These are phyloP conservation scores for Aphelocoma californica DNA, from an alignment of 2,797 vertebrate species.

Conservation along the genomic window DNA sequence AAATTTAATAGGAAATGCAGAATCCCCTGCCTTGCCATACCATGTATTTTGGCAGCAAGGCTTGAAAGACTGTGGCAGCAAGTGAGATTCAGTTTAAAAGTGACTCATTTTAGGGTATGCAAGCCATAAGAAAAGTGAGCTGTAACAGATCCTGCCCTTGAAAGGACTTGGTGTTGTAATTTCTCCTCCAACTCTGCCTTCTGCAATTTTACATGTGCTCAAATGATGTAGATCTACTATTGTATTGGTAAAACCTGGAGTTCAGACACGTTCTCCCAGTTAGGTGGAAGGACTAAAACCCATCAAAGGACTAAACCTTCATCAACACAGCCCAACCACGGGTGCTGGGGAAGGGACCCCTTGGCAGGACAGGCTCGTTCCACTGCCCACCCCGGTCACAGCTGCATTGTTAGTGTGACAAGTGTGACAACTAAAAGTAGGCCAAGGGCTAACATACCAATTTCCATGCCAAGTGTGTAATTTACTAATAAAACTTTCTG, in stretches of 20 bases:
- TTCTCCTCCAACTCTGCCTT: neutral
- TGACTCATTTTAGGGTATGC: neutral
- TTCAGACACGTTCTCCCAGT: neutral
- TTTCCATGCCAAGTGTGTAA: neutral
- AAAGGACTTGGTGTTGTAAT: no score
- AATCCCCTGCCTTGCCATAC: neutral
- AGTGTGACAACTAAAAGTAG: neutral
- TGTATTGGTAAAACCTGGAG: neutral
- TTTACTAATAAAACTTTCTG: neutral
- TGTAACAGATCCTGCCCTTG: neutral
- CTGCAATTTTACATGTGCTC: neutral
- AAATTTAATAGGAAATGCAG: neutral
- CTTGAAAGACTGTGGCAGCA: neutral
- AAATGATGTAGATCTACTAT: neutral
- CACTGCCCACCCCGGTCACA: rapidly evolving
- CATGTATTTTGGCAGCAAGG: neutral
- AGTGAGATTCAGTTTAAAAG: neutral
- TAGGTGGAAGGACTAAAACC: neutral
- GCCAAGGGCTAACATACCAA: neutral
- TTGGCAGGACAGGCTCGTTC: neutral
- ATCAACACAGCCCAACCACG: rapidly evolving
- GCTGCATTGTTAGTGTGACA: neutral
- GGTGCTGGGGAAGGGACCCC: neutral
- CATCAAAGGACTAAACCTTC: neutral
- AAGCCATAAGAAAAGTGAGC: neutral